Base-by-base conservation (phyloP, 1,140 invertebrate genomes). In the Phymastichus coffea region DNA sequence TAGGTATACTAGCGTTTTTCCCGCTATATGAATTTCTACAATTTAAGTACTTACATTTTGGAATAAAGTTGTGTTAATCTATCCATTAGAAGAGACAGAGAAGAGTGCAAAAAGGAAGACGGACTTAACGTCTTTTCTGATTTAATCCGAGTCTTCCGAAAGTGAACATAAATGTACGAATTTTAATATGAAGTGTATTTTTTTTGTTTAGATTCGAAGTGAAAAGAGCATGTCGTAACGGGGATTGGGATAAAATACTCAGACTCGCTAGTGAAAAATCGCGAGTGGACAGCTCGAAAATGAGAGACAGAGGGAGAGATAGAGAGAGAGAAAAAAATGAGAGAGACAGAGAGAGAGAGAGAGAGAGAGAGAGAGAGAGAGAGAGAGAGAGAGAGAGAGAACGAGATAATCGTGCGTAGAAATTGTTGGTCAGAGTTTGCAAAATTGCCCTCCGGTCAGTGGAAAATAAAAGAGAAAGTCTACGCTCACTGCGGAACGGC, bases 151-250 rank as follows among this genome's bases (percentile, higher is more conserved):
- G n/a, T n/a, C n/a, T n/a, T n/a, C n/a, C n/a, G 17, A 30, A 26
- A 26, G 28, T 8, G 59, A 10, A n/a, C 28, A 46, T 28, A 37
- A 61, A 61, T 25, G 19, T 63, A 63, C 41, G 65, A 46, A 30
- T n/a, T 61, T 63, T 49, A 59, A 66, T 61, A 63, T 47, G 23
- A 57, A 63, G 61, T 33, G 44, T 30, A 26, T 30, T 52, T 54
- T 60, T 60, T 46, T 54, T 51, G n/a, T 51, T 35, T 26, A 40
- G 15, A 12, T 17, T 44, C 15, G 17, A 8, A 1, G 26, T 26
- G 19, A 7, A 48, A 48, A n/a, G 44, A 35, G 20, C 17, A 35
- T 52, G 57, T 41, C 47, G 48, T 40, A 40, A 44, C 38, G 48
- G 20, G 33, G 30, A 47, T 38, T 28, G 53, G 40, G 48, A 48